These are phyloP conservation scores for Hirtodrosophila trivittata DNA, from an alignment of 2,888 invertebrate species.

Conservation along the genomic window DNA sequence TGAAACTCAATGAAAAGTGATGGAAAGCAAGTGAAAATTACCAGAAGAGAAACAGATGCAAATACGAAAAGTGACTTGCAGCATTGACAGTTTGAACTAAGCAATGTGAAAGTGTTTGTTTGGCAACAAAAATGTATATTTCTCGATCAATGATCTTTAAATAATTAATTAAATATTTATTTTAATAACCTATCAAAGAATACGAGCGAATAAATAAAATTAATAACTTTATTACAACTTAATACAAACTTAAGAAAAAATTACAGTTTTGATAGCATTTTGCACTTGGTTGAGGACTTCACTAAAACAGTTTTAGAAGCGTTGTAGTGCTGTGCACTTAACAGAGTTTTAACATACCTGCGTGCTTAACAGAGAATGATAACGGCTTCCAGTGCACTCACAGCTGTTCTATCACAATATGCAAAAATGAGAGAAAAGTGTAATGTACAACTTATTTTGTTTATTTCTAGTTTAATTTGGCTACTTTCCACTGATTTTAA, in stretches of 20 bases:
- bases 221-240: background rate
- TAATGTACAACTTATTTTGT: no score
- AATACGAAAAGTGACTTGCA: constrained; percentile 19
- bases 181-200: no score
- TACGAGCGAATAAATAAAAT: background rate
- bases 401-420: no score
- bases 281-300: constrained; percentile 1
- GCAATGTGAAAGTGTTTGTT: constrained; percentile 2
- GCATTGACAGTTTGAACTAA: constrained; percentile 37
- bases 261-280: constrained; percentile 25
- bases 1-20: constrained; percentile 27
- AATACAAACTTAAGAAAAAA: background rate
- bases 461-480: no score
- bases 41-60: constrained; percentile 56
- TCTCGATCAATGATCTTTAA: background rate
- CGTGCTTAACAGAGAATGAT: constrained; percentile 22
- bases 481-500: no score
- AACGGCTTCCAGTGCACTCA: no score
- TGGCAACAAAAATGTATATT: no score
- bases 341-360: constrained; percentile 28
- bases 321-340: constrained; percentile 5
- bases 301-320: constrained; percentile 1
- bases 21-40: constrained; percentile 49
- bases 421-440: no score
- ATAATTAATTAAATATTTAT: background rate